These are phyloP conservation scores for Orthonyx spaldingii DNA, from an alignment of 2,113 vertebrate species.

Conservation along the genomic window DNA sequence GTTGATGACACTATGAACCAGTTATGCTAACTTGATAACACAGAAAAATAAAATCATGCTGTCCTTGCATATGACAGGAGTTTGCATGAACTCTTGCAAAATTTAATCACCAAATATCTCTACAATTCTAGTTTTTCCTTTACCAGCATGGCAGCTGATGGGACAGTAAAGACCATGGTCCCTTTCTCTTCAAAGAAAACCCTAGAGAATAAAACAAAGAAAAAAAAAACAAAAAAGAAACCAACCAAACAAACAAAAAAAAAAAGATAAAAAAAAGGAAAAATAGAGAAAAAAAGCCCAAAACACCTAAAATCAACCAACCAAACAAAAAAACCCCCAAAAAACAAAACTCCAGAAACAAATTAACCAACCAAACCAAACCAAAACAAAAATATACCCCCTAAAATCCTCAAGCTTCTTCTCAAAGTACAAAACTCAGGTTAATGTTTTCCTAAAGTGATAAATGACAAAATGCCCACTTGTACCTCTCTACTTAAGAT, in stretches of 20 bases:
- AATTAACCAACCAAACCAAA: neutral
- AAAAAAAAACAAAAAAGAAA: too few species aligned
- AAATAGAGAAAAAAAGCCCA: neutral
- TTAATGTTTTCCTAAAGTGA: neutral
- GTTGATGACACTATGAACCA: neutral
- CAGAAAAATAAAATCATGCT: neutral
- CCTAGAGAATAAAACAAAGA: neutral
- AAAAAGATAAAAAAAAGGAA: neutral
- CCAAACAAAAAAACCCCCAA: neutral
- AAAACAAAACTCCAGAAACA: too few species aligned
- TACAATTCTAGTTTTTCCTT: neutral
- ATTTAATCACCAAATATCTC: neutral
- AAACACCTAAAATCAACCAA: too few species aligned
- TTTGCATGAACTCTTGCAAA: neutral
- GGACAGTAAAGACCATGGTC: neutral
- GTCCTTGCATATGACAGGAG: rapidly evolving
- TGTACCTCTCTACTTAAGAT: neutral
- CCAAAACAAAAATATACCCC: neutral
- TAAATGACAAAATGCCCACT: neutral
- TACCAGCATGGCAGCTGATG: neutral
- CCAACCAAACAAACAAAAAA: too few species aligned
- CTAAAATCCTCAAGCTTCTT: too few species aligned
- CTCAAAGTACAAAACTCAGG: neutral
- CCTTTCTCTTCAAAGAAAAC: rapidly evolving
- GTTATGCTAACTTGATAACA: neutral